Base-by-base conservation (phyloP, 2,888 invertebrate genomes). In the Apodemia zela region DNA sequence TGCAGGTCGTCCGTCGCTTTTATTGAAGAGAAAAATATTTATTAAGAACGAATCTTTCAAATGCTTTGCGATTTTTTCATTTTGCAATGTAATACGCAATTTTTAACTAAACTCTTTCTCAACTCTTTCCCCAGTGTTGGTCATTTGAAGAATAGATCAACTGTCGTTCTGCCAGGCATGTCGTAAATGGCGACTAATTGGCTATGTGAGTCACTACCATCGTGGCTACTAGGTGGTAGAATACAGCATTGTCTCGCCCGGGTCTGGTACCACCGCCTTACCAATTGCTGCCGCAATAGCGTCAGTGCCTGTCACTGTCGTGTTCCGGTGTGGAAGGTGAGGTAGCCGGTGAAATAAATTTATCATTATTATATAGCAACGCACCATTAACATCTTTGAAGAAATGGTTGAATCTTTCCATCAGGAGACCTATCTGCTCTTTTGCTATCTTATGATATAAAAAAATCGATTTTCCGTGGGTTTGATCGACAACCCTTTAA, bases 21-120 rank as follows among this genome's bases (percentile, higher is more conserved):
- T 78, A 81, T 81, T 79, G 80, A 76, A 35, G 79, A 78, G 71
- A 78, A 78, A 80, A 79, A 82, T 82, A 81, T 82, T 82, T 82
- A 80, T 80, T 81, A 81, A 80, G 78, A 75, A 77, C 75, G 75
- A 75, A 78, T 82, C 79, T 78, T 77, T 76, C 77, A 71, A 74
- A 76, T 72, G 71, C 68, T 71, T 67, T 66, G 69, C 75, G 75
- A 75, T 76, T 76, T 76, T 73, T 11, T 11, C 25, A 25, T 54
- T 54, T 54, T 21, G n/a, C 6, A 45, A 45, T 45, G 6, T 5
- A 45, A 45, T 2, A 13, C 38, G 38, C 11, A n/a, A n/a, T n/a
- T n/a, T n/a, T 38, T 11, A 13, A 38, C 11, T 38, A 13, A 38
- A 13, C 6, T 13, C 3, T 38, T 11, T 38, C 13, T 2, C 13